Evolutionary conservation across 2,888 invertebrate genomes (phyloP), one percentile per base, ranked within the genome.

Genomic region (Acanthoscelides obtectus): DNA sequence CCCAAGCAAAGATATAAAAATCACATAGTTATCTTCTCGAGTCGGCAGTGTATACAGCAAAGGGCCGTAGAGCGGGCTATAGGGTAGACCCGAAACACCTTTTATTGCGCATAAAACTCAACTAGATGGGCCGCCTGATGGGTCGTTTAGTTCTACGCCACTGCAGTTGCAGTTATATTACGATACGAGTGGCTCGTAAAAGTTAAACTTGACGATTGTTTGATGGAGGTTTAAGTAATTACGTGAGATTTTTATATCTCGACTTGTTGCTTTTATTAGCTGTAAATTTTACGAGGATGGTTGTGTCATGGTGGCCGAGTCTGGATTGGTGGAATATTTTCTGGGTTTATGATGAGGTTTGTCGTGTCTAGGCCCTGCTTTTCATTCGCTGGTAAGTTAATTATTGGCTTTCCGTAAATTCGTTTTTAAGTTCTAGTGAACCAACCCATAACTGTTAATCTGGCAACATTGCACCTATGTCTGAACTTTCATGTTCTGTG

Each of bases 161-260:
- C 75, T 76, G 76, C 70, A 76, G 73, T 73, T 79, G 78, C 79
- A 81, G 80, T 45, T 45, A 12, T 82, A 81, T 82, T 82, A 83
- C 81, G 82, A 83, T 83, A 83, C 80, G 83, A 82, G 81, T 80
- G 80, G 82, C 79, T 81, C 83, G 81, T 83, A 83, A 83, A 83
- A 82, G 78, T 45, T 45, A 45, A 45, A 45, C 79, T 80, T 79
- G 80, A 81, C 79, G 83, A 81, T 81, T 81, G 83, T 81, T 82
- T 81, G 80, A 80, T 80, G 80, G 79, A 79, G 80, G 80, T 82
- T 81, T 79, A 79, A 78, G 83, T 84, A 84, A 84, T 84, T 84
- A 83, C 78, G 77, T 74, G 77, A 77, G 81, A 82, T 82, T 83
- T 83, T 83, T 83, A 81, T 81, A 79, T 77, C 79, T 78, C 79